Base-by-base conservation (phyloP, 2,113 vertebrate genomes). In the Sigmodon hispidus region DNA sequence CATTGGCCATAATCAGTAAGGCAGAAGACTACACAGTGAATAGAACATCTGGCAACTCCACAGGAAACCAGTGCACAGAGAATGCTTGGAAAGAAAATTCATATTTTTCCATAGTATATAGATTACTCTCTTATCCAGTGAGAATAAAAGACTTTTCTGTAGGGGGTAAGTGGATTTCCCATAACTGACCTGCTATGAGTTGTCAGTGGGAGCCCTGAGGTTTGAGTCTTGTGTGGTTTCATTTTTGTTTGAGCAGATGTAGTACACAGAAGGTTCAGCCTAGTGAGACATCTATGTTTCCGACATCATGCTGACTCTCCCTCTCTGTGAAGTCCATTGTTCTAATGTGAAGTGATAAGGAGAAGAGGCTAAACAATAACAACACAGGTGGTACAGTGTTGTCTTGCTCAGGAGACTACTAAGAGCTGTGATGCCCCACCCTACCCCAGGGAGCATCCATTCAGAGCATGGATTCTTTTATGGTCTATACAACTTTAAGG, bases 81-180 rank as follows among this genome's bases (percentile, higher is more conserved):
- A 16, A 45, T 87, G 10, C 17, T 94, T 2, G 45, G 15, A 83
- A 91, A 19, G 2, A 4, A 96, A 83, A 92, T 80, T 13, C 52
- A 72, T 93, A 59, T 69, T 92, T 26, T 48, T 52, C 0, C 3
- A 48, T 13, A n/a, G 59, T 65, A 4, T 40, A 81, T 86, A 89
- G n/a, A 34, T 86, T 77, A 91, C 67, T 95, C 59, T 55, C 8
- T 93, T 31, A 90, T 77, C 52, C 52, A 92, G 52, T 70, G 19
- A 88, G 40, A 88, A 93, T 76, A 92, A 94, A 76, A 76, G 40
- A 87, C 31, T 94, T 75, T 91, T 43, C 61, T 43, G 43, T 77
- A 83, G 69, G 16, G 29, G 10, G 29, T 88, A 90, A 69, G 7
- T 6, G 24, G 21, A 73, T 91, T 16, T 90, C 26, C 48, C 72